Base-by-base conservation (phyloP, 2,888 invertebrate species). In the Meteorus cinctellus region DNA sequence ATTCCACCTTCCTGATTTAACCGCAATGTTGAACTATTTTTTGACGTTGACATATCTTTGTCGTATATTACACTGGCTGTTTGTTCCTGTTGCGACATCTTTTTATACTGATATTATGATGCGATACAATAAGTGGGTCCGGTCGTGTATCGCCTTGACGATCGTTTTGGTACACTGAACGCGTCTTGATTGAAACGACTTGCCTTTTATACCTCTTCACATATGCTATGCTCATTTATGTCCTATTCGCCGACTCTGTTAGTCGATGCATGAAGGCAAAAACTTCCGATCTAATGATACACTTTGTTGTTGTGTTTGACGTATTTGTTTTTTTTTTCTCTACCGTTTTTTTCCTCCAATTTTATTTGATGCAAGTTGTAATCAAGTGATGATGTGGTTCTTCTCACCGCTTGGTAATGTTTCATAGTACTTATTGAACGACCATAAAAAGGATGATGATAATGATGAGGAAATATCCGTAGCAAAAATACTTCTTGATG, bases 1-100 rank as follows among this genome's bases (percentile, higher is more conserved):
- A 91, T 90, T 90, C 91, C 90, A 90, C 91, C 82, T 76, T 87
- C 87, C 81, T 87, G 87, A 79, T 86, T 86, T 71, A 88, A 79
- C 41, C 86, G 82, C 72, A 84, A 73, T 72, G 86, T 81, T 74
- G 89, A 88, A 80, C 85, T 85, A 73, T 82, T 87, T 84, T 87
- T 88, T 79, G 88, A 88, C 79, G 84, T 81, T 76, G 88, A 87
- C 87, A 88, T 88, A 75, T 86, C 87, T 83, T 86, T 87, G 79
- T 87, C 88, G 82, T 82, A 83, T 70, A 83, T 80, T 77, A 74
- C 81, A 88, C 88, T 88, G 82, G 78, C 81, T 78, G 80, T 78
- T 79, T 81, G 82, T 69, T 85, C 86, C 80, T 77, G 74, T 79
- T 87, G 85, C 74, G 86, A 86, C 88, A 88, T 88, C 85, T 85